Evolutionary conservation across 2,888 invertebrate species (phyloP), one percentile per base, ranked within the genome.

Genomic region (Limenitis arthemis): DNA sequence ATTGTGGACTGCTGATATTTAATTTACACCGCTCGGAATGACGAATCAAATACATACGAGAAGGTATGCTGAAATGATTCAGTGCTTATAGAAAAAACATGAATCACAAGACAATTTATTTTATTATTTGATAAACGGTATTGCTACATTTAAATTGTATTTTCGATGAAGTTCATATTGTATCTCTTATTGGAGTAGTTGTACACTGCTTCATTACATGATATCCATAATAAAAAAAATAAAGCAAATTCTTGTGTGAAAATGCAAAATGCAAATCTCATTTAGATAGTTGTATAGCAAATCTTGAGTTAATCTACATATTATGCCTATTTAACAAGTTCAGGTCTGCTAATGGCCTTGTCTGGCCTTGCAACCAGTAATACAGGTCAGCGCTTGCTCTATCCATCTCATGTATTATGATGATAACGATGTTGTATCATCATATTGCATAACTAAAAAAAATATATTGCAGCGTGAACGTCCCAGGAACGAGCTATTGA

Each of bases 301-400:
- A 36, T 38, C 12, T 31, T 30, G 12, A 49, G 41, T 46, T 42
- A 48, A 42, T 49, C 28, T 50, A 36, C 6, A 32, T 52, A 48
- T 39, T 53, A 44, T 48, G 39, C 42, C 39, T 32, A 49, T 43
- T 49, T 44, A 49, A 55, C 39, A 34, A 46, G 47, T 39, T 29
- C 47, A 44, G 53, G 39, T 51, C 47, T 44, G 39, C 32, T 53
- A 52, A 44, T 78, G 79, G 80, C 85, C 84, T 83, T 82, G 82
- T 66, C 59, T 74, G 84, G 77, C 82, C 84, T 85, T 83, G 84
- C 72, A 70, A 64, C 65, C 64, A 72, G 71, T 64, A 63, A 64
- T 61, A 55, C 61, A 57, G 68, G 67, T 67, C 68, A 64, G 53
- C 61, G 67, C 49, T 64, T 67, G 61, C 58, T 51, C 51, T 46